Percentiles rank a stretch among this genome's conserved stretches.
Evolutionary conservation across 2,888 invertebrate genomes (phyloP).

Genomic region (Coecobrya sp.): DNA sequence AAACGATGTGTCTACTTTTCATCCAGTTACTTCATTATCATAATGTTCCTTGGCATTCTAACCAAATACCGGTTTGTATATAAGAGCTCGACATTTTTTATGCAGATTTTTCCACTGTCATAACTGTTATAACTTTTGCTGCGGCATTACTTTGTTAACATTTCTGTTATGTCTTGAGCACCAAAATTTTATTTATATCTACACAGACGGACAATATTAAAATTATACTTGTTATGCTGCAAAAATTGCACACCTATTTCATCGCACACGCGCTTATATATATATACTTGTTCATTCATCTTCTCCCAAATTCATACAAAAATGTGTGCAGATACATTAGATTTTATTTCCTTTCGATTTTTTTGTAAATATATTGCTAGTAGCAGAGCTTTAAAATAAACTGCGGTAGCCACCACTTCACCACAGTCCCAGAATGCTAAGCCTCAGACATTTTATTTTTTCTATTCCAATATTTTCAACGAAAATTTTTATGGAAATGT

Average conservation of each 20-base stretch:
- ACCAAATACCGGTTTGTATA: conserved; percentile 78
- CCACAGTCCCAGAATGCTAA: too few relatives aligned
- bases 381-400: too few relatives aligned
- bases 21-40: conserved; percentile 79
- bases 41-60: conserved; percentile 72
- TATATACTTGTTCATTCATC: neutral
- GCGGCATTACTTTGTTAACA: conserved; percentile 69
- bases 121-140: conserved; percentile 56
- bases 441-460: too few relatives aligned
- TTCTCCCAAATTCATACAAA: too few relatives aligned
- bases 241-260: neutral
- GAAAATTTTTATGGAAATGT: too few relatives aligned
- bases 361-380: too few relatives aligned
- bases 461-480: too few relatives aligned
- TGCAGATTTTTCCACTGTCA: conserved; percentile 73
- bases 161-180: conserved; percentile 60
- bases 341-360: too few relatives aligned
- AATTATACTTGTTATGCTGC: neutral
- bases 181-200: conserved; percentile 4
- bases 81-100: conserved; percentile 71
- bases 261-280: neutral
- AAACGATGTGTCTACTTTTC: conserved; percentile 65
- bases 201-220: neutral
- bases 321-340: too few relatives aligned
- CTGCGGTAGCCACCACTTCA: too few relatives aligned